phyloP scores from a whole-genome alignment of 2,888 invertebrate species.

The Vesta saturnalis region DNA sequence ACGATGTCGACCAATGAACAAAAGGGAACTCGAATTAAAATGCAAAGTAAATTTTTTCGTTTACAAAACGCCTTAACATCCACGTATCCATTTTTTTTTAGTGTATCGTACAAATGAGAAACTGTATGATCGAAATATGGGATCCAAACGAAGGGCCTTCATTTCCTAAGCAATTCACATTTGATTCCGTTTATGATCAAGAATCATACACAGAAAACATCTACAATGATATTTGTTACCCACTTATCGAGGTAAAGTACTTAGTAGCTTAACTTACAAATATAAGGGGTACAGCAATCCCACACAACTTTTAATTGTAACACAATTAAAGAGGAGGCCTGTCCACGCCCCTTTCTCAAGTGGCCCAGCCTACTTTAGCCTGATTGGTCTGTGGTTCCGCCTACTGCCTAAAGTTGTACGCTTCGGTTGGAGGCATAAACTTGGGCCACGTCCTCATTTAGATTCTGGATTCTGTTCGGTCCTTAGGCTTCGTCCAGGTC shows the following conservation, averaged over 20 bases:
- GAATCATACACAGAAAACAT: conserved; percentile 84
- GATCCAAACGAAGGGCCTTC: conserved; percentile 70
- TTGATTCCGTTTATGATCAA: conserved; percentile 84
- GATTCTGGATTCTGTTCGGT: too few relatives aligned
- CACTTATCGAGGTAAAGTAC: conserved; percentile 76
- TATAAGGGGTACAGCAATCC: too few relatives aligned
- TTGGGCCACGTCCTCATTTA: too few relatives aligned
- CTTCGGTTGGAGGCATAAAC: too few relatives aligned
- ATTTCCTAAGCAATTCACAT: conserved; percentile 77
- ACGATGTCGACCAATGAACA: conserved; percentile 87
- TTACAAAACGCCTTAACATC: conserved; percentile 15
- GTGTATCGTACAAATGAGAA: conserved; percentile 75
- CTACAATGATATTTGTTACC: conserved; percentile 88
- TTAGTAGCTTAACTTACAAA: background rate
- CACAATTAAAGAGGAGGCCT: too few relatives aligned
- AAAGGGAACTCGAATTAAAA: conserved; percentile 74
- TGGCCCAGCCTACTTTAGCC: too few relatives aligned
- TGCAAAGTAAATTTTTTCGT: conserved; percentile 66
- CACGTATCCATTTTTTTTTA: conserved; percentile 59
- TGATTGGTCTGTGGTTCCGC: too few relatives aligned
- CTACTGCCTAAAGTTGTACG: too few relatives aligned
- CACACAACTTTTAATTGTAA: too few relatives aligned
- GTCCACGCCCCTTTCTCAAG: too few relatives aligned
- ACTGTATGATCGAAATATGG: conserved; percentile 69
- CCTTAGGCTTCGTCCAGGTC: too few relatives aligned